Conservation (phyloP, 2,888 invertebrate genomes). For the Sarcophaga carnaria region DNA sequence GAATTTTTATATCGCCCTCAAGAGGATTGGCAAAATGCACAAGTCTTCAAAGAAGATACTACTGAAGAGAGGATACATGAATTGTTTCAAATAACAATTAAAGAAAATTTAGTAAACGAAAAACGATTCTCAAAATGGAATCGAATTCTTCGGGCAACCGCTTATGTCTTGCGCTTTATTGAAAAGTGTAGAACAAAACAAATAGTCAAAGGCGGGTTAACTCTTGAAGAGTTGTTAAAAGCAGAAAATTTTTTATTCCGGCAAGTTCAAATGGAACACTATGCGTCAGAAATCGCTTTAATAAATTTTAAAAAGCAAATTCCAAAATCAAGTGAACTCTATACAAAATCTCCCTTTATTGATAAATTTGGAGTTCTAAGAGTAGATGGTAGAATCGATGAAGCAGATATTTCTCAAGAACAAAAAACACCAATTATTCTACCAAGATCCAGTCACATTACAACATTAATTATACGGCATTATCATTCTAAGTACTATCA, state of each 20-base stretch:
- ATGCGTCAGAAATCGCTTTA: conserved; percentile 30
- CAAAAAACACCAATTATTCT: conserved; percentile 47
- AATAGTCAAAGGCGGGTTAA: conserved; percentile 3
- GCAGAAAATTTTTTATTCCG: conserved; percentile 33
- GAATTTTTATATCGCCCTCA: background rate
- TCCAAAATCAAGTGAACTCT: conserved; percentile 27
- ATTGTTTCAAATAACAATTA: background rate
- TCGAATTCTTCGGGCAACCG: conserved; percentile 1
- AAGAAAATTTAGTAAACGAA: conserved; percentile 1
- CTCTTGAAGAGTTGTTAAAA: conserved; percentile 28
- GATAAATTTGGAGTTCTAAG: conserved; percentile 34
- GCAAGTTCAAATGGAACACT: conserved; percentile 34
- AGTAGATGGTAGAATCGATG: conserved; percentile 46
- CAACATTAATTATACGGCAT: background rate
- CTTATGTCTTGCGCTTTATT: conserved; percentile 21
- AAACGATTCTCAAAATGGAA: conserved; percentile 41
- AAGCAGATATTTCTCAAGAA: background rate
- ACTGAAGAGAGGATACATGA: conserved; percentile 26
- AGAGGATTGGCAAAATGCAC: background rate
- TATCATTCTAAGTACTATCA: background rate
- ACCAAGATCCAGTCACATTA: conserved; percentile 41
- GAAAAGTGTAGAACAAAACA: conserved; percentile 16
- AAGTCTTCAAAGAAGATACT: background rate
- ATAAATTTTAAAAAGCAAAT: background rate
- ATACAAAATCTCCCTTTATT: conserved; percentile 7